Conservation (phyloP, 1,140 invertebrate species). For the Zaprionus davidi region DNA sequence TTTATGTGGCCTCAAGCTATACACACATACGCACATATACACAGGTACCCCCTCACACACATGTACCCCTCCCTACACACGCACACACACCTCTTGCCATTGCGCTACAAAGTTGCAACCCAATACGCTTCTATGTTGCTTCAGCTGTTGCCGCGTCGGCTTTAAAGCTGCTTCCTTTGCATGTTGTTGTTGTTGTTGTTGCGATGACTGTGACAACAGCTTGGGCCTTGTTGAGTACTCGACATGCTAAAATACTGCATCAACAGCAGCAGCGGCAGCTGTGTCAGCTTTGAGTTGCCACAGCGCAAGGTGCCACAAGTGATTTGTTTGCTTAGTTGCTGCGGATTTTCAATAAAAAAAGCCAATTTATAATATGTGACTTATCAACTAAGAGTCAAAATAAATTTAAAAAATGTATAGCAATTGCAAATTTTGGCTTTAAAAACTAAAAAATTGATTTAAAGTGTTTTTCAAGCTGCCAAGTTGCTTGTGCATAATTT, state of each 20-base stretch:
- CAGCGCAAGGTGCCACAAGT: neutral
- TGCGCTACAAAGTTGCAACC: slow-evolving; percentile 16
- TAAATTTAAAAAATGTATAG: neutral
- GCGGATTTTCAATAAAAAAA: too few species aligned
- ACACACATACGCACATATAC: neutral
- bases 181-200: slow-evolving; percentile 10
- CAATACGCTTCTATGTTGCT: neutral
- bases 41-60: neutral
- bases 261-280: neutral
- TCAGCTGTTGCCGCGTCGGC: slow-evolving; percentile 49
- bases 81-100: neutral
- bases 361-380: neutral
- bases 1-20: slow-evolving; percentile 16
- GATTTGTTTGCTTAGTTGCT: neutral
- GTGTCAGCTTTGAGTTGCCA: neutral
- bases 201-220: slow-evolving; percentile 24
- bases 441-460: neutral
- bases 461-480: neutral
- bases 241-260: slow-evolving; percentile 11
- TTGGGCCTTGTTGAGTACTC: slow-evolving; percentile 20
- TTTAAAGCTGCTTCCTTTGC: slow-evolving; percentile 47
- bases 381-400: neutral
- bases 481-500: neutral
- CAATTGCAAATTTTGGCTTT: slow-evolving; percentile 1
- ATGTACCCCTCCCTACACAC: neutral